Percentiles rank a stretch among this genome's conserved stretches.
Conservation (phyloP, 2,797 vertebrate species). For the Meriones psammophilus region DNA sequence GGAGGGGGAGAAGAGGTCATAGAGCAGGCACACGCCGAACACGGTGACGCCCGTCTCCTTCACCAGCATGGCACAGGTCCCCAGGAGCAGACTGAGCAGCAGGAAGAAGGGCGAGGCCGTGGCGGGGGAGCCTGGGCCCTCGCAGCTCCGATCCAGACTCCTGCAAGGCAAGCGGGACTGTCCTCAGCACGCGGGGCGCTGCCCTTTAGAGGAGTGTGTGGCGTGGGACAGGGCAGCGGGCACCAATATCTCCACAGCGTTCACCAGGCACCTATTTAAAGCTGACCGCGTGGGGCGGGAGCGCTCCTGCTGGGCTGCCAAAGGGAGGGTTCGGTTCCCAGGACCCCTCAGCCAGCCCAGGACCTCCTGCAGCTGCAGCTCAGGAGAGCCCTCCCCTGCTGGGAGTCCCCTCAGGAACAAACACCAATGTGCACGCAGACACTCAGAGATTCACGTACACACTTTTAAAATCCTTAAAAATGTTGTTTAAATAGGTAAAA, state of each 20-base stretch:
- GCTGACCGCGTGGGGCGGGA: not conserved
- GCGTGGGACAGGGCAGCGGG: not conserved
- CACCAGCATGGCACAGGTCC: conserved; percentile 97
- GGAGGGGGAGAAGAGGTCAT: conserved; percentile 95
- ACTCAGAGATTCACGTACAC: not conserved
- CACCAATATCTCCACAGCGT: not conserved
- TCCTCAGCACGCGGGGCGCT: not conserved
- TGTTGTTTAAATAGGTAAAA: not conserved
- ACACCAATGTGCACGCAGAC: not conserved
- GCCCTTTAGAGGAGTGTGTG: not conserved
- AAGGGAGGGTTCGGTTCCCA: not conserved
- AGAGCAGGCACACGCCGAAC: conserved; percentile 96
- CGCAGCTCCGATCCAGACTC: conserved; percentile 91
- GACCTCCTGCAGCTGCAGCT: not conserved
- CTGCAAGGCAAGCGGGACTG: conserved; percentile 86
- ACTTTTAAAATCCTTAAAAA: not conserved
- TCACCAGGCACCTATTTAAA: not conserved
- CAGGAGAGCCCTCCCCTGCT: not conserved
- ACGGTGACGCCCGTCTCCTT: conserved; percentile 98
- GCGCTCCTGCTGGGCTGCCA: not conserved
- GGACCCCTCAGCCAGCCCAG: not conserved
- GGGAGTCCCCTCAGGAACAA: not conserved
- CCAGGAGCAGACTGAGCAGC: conserved; percentile 93
- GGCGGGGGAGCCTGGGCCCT: conserved; percentile 89
- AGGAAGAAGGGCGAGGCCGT: conserved; percentile 91